Evolutionary conservation across 2,113 vertebrate genomes (phyloP), one percentile per base, ranked within the genome.

Genomic region (Dicentrarchus labrax): DNA sequence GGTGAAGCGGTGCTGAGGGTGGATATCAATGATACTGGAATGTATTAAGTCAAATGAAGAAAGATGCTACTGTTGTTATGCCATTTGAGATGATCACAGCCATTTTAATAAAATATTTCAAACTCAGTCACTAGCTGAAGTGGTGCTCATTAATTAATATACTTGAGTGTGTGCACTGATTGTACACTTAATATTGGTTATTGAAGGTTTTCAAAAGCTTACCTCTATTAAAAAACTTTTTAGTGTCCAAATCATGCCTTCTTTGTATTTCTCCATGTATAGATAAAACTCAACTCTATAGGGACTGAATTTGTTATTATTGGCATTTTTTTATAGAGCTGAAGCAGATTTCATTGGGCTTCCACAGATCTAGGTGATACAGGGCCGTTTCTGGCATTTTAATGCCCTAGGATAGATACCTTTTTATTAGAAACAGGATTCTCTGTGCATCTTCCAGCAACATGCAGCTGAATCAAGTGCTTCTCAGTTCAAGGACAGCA

Each of bases 1-100:
- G 76, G 61, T 0, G 90, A 94, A 61, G 88, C 90, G 0, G 53
- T 87, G 10, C 24, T 94, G 21, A 88, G 68, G 45, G 70, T 94
- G 72, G 84, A 92, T 3, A 16, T 93, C 80, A 89, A 0, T 56
- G 93, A 93, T 6, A 51, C 17, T 17, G 78, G 74, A 57, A 84
- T 92, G 78, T 90, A 91, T 71, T 93, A 47, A 86, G 6, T 16
- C 38, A 66, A 56, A 54, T 47, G 15, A 19, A 21, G 4, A 8
- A 1, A n/a, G 17, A n/a, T 30, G 2, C 17, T 56, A 21, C 19
- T 39, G 30, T 80, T 60, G 13, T 43, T 61, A 50, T 66, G 30
- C 0, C 17, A 48, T 2, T 38, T 39, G 36, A 74, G n/a, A 61
- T 15, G 39, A 79, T 70, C 66, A 48, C 24, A 39, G 8, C 19